Base-by-base conservation (phyloP, 2,113 vertebrate species). In the Lasiurus borealis region DNA sequence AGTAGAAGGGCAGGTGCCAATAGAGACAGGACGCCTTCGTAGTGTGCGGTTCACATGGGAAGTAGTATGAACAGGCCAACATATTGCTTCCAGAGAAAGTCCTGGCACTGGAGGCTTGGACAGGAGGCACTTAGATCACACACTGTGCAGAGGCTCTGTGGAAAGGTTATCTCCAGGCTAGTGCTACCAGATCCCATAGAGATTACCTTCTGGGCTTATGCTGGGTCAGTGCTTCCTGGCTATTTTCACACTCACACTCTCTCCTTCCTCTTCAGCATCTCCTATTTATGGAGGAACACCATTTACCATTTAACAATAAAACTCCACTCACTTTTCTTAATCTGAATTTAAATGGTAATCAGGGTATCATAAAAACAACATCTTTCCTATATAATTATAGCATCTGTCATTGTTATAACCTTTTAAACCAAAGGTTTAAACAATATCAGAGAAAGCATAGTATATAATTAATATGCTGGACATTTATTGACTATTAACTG, bases 391-490 rank as follows among this genome's bases (percentile, higher is more conserved):
- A 89, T 96, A 69, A 68, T 66, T 59, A 85, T 85, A 91, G 76
- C 8, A 1, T 91, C 50, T 93, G 88, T 89, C 18, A 1, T 0
- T 92, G 87, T 97, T 94, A 90, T 86, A 97, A 88, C 25, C 48
- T 96, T 95, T 86, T 73, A 97, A 96, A 95, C 40, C 69, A 97
- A 97, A 93, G 31, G 2, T 57, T 10, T 69, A 94, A 89, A 91
- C 50, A 86, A 93, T 96, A 92, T 76, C 69, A 93, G n/a, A 73
- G 62, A 93, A 48, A 6, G 44, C 40, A 90, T 94, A 87, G 34
- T 9, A 19, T 48, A 40, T 3, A 59, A 72, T 90, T 81, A 94
- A 94, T 3, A 69, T n/a, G 40, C 84, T 72, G 40, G 84, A 68
- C 64, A 81, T 36, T 62, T 80, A n/a, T 81, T 81, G 44, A 54